Evolutionary conservation across 2,888 invertebrate genomes (phyloP).

Genomic region (Eupithecia inturbata): DNA sequence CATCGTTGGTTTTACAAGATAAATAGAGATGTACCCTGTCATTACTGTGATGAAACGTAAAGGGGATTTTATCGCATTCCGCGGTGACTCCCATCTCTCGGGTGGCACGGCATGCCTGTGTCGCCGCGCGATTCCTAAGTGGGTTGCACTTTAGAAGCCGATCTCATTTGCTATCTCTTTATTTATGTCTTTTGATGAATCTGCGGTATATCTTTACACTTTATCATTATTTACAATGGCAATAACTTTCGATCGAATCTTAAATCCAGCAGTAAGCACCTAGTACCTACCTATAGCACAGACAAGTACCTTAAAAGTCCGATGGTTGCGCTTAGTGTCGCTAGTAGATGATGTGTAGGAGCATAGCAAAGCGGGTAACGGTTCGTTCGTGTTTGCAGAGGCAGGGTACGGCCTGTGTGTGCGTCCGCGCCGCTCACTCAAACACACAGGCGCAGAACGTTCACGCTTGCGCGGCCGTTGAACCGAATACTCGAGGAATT

Average conservation of each 20-base stretch:
- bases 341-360: constrained; percentile 68
- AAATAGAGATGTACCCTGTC: constrained; percentile 54
- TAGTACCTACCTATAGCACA: not conserved
- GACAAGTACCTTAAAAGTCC: not conserved
- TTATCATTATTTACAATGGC: not conserved
- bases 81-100: constrained; percentile 61
- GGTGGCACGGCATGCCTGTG: constrained; percentile 56
- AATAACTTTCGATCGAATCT: not conserved
- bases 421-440: constrained; percentile 69
- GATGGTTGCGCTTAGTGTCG: constrained; percentile 48
- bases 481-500: constrained; percentile 83
- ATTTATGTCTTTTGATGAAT: not conserved
- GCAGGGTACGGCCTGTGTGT: constrained; percentile 67
- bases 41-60: constrained; percentile 65
- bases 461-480: constrained; percentile 80
- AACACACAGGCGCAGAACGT: constrained; percentile 67
- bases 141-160: constrained; percentile 49
- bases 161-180: constrained; percentile 5
- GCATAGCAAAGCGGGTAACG: constrained; percentile 72
- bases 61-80: constrained; percentile 73
- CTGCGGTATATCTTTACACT: not conserved
- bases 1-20: constrained; percentile 42
- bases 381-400: constrained; percentile 79
- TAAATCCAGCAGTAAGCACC: not conserved
- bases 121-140: constrained; percentile 52